Conservation (phyloP, 2,888 invertebrate species). For the Cotesia congregata region DNA sequence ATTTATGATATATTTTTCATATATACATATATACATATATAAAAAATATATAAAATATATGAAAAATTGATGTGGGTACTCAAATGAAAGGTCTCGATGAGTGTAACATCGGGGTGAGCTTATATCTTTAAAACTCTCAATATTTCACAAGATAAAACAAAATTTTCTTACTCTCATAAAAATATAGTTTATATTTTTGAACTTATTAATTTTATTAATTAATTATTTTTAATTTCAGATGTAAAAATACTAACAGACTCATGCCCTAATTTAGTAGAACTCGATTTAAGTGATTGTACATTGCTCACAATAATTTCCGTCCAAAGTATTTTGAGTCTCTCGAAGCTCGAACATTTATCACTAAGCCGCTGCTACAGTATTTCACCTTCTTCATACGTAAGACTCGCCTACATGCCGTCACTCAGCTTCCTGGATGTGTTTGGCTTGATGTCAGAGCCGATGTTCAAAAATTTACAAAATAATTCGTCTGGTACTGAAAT, state of each 20-base stretch:
- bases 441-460: constrained; percentile 79
- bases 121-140: no score
- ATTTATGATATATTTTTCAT: no score
- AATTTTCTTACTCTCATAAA: background rate
- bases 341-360: constrained; percentile 82
- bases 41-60: no score
- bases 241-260: constrained; percentile 76
- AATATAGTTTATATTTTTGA: no score
- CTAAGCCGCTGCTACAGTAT: constrained; percentile 87
- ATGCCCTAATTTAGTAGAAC: constrained; percentile 82
- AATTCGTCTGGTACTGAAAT: constrained; percentile 76
- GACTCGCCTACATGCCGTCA: constrained; percentile 75
- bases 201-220: constrained; percentile 4
- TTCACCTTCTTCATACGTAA: constrained; percentile 77
- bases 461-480: constrained; percentile 70
- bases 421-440: constrained; percentile 86
- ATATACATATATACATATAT: no score
- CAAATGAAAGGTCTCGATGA: no score
- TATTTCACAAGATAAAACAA: no score
- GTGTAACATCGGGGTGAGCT: no score
- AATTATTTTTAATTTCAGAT: constrained; percentile 73
- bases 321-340: constrained; percentile 73
- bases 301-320: constrained; percentile 77
- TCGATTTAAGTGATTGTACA: constrained; percentile 92
- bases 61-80: no score